Conservation (phyloP, 2,113 vertebrate species). For the Laterallus jamaicensis region DNA sequence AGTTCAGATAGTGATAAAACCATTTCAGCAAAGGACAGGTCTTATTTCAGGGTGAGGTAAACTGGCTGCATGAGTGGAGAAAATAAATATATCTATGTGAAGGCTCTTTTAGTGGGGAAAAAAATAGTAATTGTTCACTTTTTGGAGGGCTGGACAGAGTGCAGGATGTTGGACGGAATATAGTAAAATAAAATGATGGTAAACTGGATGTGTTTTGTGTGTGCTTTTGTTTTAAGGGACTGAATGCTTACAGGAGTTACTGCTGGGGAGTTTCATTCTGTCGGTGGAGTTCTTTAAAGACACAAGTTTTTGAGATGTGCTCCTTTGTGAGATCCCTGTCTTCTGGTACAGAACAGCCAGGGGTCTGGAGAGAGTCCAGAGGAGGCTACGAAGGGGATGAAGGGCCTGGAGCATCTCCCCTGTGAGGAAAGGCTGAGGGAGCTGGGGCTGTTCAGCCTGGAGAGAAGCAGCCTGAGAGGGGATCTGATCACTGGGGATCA, state of each 20-base stretch:
- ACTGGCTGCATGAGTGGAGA: not conserved
- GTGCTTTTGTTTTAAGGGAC: not conserved
- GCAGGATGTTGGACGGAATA: not conserved
- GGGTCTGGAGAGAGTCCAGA: too few relatives aligned
- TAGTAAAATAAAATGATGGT: not conserved
- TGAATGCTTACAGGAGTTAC: not conserved
- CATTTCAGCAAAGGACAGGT: not conserved
- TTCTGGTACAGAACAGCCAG: too few relatives aligned
- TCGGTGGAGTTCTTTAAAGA: not conserved
- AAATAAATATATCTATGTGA: not conserved
- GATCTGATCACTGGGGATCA: too few relatives aligned
- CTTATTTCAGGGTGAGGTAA: not conserved
- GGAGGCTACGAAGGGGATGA: too few relatives aligned
- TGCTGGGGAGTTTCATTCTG: not conserved
- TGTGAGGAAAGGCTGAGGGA: too few relatives aligned
- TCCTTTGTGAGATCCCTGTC: not conserved
- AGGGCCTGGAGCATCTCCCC: too few relatives aligned
- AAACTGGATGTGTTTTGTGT: not conserved
- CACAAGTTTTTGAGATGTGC: not conserved
- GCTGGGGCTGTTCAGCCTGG: too few relatives aligned
- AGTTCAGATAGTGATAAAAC: not conserved
- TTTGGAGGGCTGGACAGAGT: not conserved
- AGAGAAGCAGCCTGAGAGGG: too few relatives aligned
- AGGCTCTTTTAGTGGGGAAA: not conserved
- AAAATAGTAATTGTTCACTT: not conserved